Conservation (phyloP, 2,113 vertebrate species). For the Sterrhoptilus dennistouni region DNA sequence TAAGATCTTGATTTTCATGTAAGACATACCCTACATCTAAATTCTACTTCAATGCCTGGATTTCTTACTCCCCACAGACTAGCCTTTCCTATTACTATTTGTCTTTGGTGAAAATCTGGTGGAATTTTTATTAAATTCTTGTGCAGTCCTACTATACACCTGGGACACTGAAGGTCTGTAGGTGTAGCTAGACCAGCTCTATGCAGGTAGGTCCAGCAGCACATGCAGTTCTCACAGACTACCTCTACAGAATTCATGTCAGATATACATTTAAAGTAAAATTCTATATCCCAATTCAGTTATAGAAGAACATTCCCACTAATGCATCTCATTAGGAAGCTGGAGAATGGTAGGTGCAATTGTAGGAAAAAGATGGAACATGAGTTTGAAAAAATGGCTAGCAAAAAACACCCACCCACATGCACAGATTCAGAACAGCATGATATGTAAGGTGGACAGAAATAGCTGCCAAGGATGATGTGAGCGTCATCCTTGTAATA, state of each 20-base stretch:
- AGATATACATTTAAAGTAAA: not conserved
- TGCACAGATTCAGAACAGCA: not conserved
- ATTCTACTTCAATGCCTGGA: not conserved
- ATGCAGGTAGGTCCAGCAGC: not conserved
- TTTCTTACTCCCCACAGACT: not conserved
- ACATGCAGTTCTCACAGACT: not conserved
- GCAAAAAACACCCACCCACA: slow-evolving; percentile 6
- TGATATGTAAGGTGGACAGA: not conserved
- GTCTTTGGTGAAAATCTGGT: not conserved
- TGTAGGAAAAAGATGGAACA: not conserved
- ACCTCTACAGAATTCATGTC: not conserved
- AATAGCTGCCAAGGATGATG: slow-evolving; percentile 9
- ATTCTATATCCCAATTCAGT: not conserved
- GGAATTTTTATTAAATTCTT: not conserved
- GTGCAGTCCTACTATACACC: not conserved
- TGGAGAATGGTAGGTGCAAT: not conserved
- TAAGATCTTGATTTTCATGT: not conserved
- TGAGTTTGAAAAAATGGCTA: not conserved
- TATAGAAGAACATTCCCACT: not conserved
- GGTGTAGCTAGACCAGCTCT: not conserved
- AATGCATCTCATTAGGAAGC: not conserved
- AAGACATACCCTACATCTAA: not conserved
- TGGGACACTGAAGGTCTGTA: not conserved
- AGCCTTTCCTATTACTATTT: not conserved
- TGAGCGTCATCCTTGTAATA: not conserved